Base-by-base conservation (phyloP, 2,888 invertebrate genomes). In the Polymixis lichenea region DNA sequence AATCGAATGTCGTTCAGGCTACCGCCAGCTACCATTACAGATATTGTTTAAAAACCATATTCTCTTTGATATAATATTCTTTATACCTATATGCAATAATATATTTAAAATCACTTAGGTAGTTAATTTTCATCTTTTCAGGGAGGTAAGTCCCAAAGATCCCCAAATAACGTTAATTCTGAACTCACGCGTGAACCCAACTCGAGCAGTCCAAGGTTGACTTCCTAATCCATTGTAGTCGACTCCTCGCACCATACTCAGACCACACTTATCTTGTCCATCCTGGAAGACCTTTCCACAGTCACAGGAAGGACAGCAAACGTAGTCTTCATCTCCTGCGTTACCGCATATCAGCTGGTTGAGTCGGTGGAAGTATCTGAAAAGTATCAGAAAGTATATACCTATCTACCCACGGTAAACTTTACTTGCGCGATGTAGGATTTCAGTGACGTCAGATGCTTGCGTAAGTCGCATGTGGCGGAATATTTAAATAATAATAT, bases 191-290 rank as follows among this genome's bases (percentile, higher is more conserved):
- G 97, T 97, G 89, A 98, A 98, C 53, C 98, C 98, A 81, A 98
- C 97, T 87, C 98, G 96, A 0, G 97, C 98, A 0, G 98, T 97
- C 97, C 98, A 98, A 0, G 98, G 98, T 91, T 98, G 98, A 0
- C 97, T 97, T 2, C 98, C 98, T 13, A 98, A 92, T 1, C 97
- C 98, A 58, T 96, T 97, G 86, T 98, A 98, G 77, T 97, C 97
- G 11, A 97, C 96, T 0, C 97, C 98, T 82, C 97, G 97, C 5
- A 98, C 97, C 94, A 98, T 96, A 22, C 97, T 97, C 87, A 97
- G 96, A 0, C 98, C 98, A 82, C 98, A 98, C 62, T 97, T 94
- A 82, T 97, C 97, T 0, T 91, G 90, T 3, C 95, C 94, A 2
- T 91, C 93, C 62, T 93, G 94, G 84, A 94, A 95, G 0, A 96